Conservation (phyloP, 2,113 vertebrate species). For the Phocoena phocoena region DNA sequence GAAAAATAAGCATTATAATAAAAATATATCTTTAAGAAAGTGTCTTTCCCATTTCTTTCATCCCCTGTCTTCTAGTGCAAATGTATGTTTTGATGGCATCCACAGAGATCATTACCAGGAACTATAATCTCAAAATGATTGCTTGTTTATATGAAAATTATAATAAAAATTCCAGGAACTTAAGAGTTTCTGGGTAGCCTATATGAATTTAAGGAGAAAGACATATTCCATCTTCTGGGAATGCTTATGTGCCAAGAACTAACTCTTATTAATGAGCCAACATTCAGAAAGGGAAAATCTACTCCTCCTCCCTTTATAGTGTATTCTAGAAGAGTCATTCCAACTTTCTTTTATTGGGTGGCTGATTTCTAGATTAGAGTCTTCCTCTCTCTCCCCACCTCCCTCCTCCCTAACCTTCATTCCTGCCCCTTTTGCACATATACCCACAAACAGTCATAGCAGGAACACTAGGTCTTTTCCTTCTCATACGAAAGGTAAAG, state of each 20-base stretch:
- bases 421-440: background rate
- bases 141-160: constrained; percentile 62
- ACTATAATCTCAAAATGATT: constrained; percentile 52
- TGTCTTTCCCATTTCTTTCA: constrained; percentile 37
- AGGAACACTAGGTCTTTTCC: background rate
- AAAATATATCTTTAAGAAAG: constrained; percentile 63
- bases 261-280: constrained; percentile 51
- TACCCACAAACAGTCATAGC: background rate
- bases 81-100: constrained; percentile 46
- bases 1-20: constrained; percentile 77
- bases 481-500: background rate
- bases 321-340: background rate
- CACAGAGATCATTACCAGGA: constrained; percentile 59
- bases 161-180: constrained; percentile 72
- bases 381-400: background rate
- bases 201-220: constrained; percentile 61
- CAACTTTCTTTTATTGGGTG: background rate
- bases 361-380: background rate
- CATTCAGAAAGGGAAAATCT: background rate
- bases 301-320: background rate
- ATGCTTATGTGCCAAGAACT: constrained; percentile 32
- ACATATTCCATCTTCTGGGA: constrained; percentile 54
- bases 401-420: background rate
- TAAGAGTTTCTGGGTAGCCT: constrained; percentile 59
- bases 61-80: background rate